phyloP scores from a whole-genome alignment of 2,888 invertebrate species.

The Spisula subtruncata region DNA sequence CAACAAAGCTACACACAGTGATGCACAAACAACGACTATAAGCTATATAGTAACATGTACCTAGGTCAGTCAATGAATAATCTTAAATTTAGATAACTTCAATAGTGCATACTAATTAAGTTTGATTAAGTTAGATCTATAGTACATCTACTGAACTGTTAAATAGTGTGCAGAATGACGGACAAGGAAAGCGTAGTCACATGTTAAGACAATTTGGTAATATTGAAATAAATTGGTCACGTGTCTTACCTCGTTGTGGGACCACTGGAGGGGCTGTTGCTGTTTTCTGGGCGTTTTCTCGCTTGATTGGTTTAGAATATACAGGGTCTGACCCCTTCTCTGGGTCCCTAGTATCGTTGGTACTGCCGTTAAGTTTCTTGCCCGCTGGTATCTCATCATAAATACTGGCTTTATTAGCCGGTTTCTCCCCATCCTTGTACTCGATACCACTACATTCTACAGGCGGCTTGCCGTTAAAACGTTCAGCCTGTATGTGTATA shows the following conservation, averaged over 20 bases:
- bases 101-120: background rate
- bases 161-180: background rate
- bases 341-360: constrained; percentile 21
- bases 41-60: background rate
- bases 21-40: background rate
- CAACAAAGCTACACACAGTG: background rate
- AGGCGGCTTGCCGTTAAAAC: constrained; percentile 63
- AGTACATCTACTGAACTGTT: no score
- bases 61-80: background rate
- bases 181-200: background rate
- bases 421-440: constrained; percentile 60
- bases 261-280: constrained; percentile 37
- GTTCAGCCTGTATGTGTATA: constrained; percentile 59
- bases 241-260: background rate
- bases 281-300: constrained; percentile 41
- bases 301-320: constrained; percentile 58
- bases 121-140: no score
- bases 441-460: constrained; percentile 62
- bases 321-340: constrained; percentile 43
- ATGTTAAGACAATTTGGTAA: background rate
- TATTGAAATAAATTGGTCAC: background rate
- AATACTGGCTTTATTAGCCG: constrained; percentile 50
- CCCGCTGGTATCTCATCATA: constrained; percentile 64
- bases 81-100: background rate
- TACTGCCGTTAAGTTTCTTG: constrained; percentile 50